Evolutionary conservation across 2,888 invertebrate genomes (phyloP).

Genomic region (Notocelia uddmanniana): DNA sequence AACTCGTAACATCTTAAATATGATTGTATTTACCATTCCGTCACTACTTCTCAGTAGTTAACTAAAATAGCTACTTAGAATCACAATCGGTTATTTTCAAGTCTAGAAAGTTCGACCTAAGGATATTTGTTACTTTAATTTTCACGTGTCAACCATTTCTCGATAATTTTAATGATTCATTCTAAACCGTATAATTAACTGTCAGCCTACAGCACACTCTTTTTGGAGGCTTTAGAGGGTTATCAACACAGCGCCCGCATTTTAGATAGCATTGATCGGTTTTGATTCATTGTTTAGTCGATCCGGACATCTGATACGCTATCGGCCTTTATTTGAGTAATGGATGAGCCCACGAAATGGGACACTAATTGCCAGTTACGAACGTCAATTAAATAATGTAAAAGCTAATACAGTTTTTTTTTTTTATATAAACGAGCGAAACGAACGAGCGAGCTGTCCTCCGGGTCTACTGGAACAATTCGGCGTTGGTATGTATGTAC

Average conservation of each 20-base stretch:
- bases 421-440: too few relatives aligned
- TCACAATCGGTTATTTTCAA: neutral
- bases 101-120: neutral
- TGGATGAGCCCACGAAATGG: slow-evolving; percentile 13
- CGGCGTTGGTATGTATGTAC: too few relatives aligned
- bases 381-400: slow-evolving; percentile 11
- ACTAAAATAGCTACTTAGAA: too few relatives aligned
- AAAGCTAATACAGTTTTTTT: too few relatives aligned
- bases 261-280: slow-evolving; percentile 5
- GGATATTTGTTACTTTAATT: neutral
- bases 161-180: neutral
- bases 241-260: slow-evolving; percentile 13
- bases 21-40: too few relatives aligned
- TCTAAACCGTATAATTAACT: neutral
- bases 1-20: too few relatives aligned
- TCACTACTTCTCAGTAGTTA: too few relatives aligned
- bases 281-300: slow-evolving; percentile 37
- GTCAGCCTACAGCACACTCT: neutral
- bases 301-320: slow-evolving; percentile 24
- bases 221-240: neutral
- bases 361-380: slow-evolving; percentile 29
- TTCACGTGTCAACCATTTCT: neutral
- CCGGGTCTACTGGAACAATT: too few relatives aligned
- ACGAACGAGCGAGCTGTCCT: too few relatives aligned
- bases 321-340: slow-evolving; percentile 27